Percentiles rank a stretch among this genome's conserved stretches.
These are phyloP conservation scores for Thereva unica DNA, from an alignment of 2,888 invertebrate genomes.

Conservation along the genomic window DNA sequence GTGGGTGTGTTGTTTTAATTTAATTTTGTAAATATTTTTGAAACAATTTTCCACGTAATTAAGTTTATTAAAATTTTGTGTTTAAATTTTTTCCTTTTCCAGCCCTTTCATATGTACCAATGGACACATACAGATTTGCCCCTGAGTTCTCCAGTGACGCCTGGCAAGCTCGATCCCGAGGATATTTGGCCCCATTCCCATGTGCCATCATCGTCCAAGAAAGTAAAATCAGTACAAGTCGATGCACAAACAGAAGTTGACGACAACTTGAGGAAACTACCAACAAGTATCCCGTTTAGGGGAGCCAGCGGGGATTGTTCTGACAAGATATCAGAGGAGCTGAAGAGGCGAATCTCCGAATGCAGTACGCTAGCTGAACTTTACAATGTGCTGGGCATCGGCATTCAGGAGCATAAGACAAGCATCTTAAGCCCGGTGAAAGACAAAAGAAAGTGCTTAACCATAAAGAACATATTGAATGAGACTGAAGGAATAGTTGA, in stretches of 20 bases:
- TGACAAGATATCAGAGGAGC: constrained; percentile 14
- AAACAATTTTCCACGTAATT: too few relatives aligned
- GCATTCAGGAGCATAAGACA: constrained; percentile 45
- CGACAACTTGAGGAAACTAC: not conserved
- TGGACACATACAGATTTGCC: constrained; percentile 83
- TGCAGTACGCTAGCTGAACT: constrained; percentile 53
- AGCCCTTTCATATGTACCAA: constrained; percentile 90
- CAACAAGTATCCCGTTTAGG: constrained; percentile 13
- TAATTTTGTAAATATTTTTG: too few relatives aligned
- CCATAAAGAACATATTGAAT: constrained; percentile 50
- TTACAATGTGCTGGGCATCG: constrained; percentile 51
- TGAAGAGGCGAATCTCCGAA: constrained; percentile 50
- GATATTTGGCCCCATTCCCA: constrained; percentile 73
- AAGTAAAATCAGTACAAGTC: constrained; percentile 45
- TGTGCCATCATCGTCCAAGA: constrained; percentile 46
- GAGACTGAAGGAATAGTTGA: constrained; percentile 47
- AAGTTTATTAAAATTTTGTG: too few relatives aligned
- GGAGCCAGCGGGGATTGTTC: constrained; percentile 1
- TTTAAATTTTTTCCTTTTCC: constrained; percentile 52
- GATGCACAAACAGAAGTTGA: constrained; percentile 37
- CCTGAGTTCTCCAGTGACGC: constrained; percentile 71
- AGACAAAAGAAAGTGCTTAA: constrained; percentile 3
- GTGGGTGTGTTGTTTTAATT: too few relatives aligned
- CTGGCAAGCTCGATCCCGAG: constrained; percentile 70
- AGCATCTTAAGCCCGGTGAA: constrained; percentile 43